These are phyloP conservation scores for Microtus richardsoni DNA, from an alignment of 2,113 vertebrate species.

Conservation along the genomic window DNA sequence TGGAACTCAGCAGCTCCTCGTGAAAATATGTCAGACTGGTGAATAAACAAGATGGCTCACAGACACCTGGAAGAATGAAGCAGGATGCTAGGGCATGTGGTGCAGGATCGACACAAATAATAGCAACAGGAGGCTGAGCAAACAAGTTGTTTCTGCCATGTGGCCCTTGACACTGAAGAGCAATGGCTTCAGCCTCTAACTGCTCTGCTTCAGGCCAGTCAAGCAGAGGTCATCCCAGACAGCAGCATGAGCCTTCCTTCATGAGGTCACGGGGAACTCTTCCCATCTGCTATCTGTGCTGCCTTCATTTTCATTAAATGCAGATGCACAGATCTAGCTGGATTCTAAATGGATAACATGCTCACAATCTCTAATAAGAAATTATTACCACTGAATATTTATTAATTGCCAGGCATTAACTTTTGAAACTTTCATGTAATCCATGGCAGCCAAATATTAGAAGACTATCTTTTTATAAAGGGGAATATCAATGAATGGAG, in stretches of 20 bases:
- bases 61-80: neutral
- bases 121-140: neutral
- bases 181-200: accelerated
- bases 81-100: accelerated
- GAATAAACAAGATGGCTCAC: neutral
- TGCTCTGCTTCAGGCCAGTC: neutral
- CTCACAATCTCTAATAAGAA: neutral
- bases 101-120: neutral
- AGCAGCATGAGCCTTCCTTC: neutral
- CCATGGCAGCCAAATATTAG: neutral
- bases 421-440: neutral
- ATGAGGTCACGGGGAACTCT: conserved; percentile 34
- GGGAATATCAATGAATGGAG: neutral
- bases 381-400: neutral
- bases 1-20: neutral
- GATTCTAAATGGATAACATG: neutral
- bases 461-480: neutral
- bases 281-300: conserved; percentile 25
- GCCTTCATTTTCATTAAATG: neutral
- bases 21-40: neutral
- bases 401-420: neutral
- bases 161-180: neutral
- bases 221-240: neutral
- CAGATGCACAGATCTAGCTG: neutral
- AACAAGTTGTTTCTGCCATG: neutral